These are phyloP conservation scores for Lysandra coridon DNA, from an alignment of 2,888 invertebrate species.

Conservation along the genomic window DNA sequence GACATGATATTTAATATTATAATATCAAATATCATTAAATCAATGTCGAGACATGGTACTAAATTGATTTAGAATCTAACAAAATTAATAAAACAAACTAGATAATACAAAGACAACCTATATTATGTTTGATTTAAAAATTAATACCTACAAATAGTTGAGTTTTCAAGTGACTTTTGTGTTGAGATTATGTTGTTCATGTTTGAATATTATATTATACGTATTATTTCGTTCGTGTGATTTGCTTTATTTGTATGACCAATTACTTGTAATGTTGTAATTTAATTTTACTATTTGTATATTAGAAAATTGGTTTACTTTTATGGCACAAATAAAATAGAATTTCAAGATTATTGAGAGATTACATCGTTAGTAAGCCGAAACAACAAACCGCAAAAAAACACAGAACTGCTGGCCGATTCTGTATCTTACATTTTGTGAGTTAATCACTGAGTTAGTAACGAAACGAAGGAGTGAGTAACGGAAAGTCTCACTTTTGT, in stretches of 20 bases:
- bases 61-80: background rate
- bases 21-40: background rate
- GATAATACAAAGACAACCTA: background rate
- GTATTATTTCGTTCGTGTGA: background rate
- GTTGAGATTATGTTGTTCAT: background rate
- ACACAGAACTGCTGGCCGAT: no score
- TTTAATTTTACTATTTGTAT: slow-evolving; percentile 27
- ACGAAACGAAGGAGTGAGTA: no score
- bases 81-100: background rate
- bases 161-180: background rate
- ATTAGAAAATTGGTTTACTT: slow-evolving; percentile 29
- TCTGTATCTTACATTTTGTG: no score
- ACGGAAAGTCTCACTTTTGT: no score
- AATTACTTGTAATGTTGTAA: slow-evolving; percentile 4
- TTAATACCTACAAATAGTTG: background rate
- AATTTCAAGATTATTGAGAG: background rate
- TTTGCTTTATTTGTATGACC: slow-evolving; percentile 25
- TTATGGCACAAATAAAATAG: slow-evolving; percentile 33
- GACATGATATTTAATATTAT: background rate
- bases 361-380: background rate
- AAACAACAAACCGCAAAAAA: background rate
- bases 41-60: background rate
- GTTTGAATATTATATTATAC: background rate
- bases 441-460: no score
- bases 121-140: background rate